These are phyloP conservation scores for Ceratitis capitata DNA, from an alignment of 1,140 invertebrate species.

Conservation along the genomic window DNA sequence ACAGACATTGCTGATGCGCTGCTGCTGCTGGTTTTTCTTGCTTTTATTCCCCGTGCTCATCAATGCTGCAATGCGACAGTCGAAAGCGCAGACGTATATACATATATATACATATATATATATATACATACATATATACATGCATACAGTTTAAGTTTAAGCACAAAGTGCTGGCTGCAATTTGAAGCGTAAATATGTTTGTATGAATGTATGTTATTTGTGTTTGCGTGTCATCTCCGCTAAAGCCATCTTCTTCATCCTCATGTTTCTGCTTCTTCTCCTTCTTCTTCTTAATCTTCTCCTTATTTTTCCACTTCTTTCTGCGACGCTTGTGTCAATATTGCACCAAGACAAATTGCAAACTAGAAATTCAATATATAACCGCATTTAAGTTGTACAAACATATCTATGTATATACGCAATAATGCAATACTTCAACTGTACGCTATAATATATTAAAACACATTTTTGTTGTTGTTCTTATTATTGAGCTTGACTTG, in stretches of 20 bases:
- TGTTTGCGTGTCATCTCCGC: neutral
- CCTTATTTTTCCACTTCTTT: too few species aligned
- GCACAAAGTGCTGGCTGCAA: too few species aligned
- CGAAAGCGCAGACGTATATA: neutral
- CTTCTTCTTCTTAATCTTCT: too few species aligned
- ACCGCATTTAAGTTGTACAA: neutral
- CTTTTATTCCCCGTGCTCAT: neutral
- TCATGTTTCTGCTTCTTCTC: too few species aligned
- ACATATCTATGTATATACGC: neutral
- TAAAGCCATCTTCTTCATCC: neutral
- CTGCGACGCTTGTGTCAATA: neutral
- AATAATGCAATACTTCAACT: neutral
- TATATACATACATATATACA: neutral
- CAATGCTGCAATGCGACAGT: neutral
- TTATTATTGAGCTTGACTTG: neutral
- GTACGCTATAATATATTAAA: neutral
- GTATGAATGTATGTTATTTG: neutral
- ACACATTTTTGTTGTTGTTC: neutral
- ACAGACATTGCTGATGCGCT: too few species aligned
- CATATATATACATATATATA: too few species aligned
- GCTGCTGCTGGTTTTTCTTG: neutral
- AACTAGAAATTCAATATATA: conserved; percentile 11
- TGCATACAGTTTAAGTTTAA: too few species aligned
- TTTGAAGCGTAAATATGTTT: neutral
- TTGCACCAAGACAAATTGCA: neutral